Evolutionary conservation across 2,888 invertebrate species (phyloP), one percentile per base, ranked within the genome.

Genomic region (Hemistola chrysoprasaria): DNA sequence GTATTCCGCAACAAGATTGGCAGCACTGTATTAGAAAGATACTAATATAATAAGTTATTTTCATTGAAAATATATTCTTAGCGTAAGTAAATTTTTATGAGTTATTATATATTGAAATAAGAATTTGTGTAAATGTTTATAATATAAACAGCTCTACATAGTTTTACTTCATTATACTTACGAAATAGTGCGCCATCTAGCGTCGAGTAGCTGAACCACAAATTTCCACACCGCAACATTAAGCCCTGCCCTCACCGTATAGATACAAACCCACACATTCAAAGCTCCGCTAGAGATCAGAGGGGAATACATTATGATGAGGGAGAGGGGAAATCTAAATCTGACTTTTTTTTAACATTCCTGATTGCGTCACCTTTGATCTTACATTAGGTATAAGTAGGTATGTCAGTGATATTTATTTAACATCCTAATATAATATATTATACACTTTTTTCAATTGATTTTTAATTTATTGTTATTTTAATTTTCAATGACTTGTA

Each of bases 191-290:
- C 77, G 85, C 84, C 85, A 86, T 80, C 86, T 83, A 46, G 64
- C 70, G 66, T 64, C 65, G 81, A 81, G 75, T 80, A 71, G 86
- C 77, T 23, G 67, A 66, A 86, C 80, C 74, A 55, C 27, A 37
- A 51, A 33, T 47, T 36, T 2, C 40, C 11, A 27, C 63, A 63
- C 53, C 47, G 49, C 35, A 33, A 43, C 6, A 33, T 9, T 11
- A 47, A 8, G 25, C 24, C 31, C 34, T 41, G 54, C 47, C 53
- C 58, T 53, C 36, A 47, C 46, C 48, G 47, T 59, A 49, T 53
- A 43, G 39, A 59, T 59, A 56, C 43, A 46, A 30, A 59, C 61
- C 33, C 71, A 65, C 65, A 71, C 65, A 56, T 32, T 1, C 22
- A 49, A 31, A 57, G 5, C 9, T 27, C 16, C 16, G 24, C 45